Base-by-base conservation (phyloP, 2,888 invertebrate species). In the Ophion ellenae region DNA sequence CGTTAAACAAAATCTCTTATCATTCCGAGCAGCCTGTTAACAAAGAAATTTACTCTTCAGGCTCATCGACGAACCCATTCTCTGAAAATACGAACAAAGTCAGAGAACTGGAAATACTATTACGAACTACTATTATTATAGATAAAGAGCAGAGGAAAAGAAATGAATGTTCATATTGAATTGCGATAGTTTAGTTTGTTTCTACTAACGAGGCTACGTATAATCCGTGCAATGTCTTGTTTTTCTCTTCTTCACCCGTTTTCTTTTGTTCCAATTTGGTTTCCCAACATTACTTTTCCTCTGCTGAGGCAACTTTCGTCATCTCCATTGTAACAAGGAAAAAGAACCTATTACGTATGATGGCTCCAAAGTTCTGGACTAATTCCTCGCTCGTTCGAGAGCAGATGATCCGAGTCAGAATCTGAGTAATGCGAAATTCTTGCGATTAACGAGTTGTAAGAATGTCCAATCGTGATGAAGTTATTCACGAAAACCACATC, bases 221-320 rank as follows among this genome's bases (percentile, higher is more conserved):
- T 10, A 10, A 32, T 47, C 53, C n/a, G 6, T 53, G 47, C 7
- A 74, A 53, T 32, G 61, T 74, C 14, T 47, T 7, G 57, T 70
- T 10, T 24, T 36, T 47, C n/a, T 45, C 53, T 63, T 14, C n/a
- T 5, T 20, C 9, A 45, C n/a, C 57, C n/a, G 28, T 63, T 47
- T 76, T 20, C 17, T 67, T 24, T 20, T 20, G 10, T 11, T 36
- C 17, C 28, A 57, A 17, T 17, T 53, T 64, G 9, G 7, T 63
- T 32, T 20, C 67, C 69, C 63, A 74, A 45, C 73, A 63, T 83
- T 83, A 66, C 81, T 71, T 86, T 86, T 83, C 77, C 86, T 86
- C 78, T 71, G 83, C 64, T 59, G 40, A 67, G 17, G 32, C 53
- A 47, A 73, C 66, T 71, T 76, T 76, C 64, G 78, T 81, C 70